These are phyloP conservation scores for Onthophagus taurus DNA, from an alignment of 1,140 invertebrate genomes.

Conservation along the genomic window DNA sequence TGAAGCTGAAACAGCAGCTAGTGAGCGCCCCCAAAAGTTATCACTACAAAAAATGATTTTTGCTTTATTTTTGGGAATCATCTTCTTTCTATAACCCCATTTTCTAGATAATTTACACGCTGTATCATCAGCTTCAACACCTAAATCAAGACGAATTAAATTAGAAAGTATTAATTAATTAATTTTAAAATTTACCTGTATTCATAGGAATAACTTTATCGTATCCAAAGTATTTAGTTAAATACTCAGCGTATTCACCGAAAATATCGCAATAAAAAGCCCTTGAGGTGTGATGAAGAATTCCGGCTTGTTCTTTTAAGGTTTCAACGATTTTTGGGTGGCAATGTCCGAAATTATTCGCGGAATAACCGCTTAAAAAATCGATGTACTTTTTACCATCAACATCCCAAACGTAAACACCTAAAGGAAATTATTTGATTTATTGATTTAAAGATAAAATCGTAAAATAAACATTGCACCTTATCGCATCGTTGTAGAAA, in stretches of 20 bases:
- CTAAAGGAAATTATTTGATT: slow-evolving; percentile 44
- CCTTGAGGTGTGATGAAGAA: slow-evolving; percentile 64
- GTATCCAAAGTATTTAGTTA: slow-evolving; percentile 85
- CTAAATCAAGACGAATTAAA: slow-evolving; percentile 14
- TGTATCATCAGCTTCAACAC: slow-evolving; percentile 95
- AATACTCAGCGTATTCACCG: slow-evolving; percentile 89
- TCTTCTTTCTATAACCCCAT: slow-evolving; percentile 92
- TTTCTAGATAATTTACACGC: slow-evolving; percentile 88
- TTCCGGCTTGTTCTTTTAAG: slow-evolving; percentile 59
- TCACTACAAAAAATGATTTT: slow-evolving; percentile 87
- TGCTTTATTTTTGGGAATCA: slow-evolving; percentile 80
- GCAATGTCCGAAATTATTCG: slow-evolving; percentile 97
- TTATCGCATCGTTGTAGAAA: too few relatives aligned
- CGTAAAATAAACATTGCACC: slow-evolving; percentile 1
- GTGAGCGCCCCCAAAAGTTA: slow-evolving; percentile 96
- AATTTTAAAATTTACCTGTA: slow-evolving; percentile 49
- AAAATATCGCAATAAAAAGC: slow-evolving; percentile 92
- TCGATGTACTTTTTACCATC: slow-evolving; percentile 93
- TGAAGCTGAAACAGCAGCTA: slow-evolving; percentile 89
- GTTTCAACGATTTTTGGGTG: slow-evolving; percentile 88
- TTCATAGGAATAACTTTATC: slow-evolving; percentile 97
- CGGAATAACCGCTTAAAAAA: slow-evolving; percentile 94
- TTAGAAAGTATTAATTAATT: too few relatives aligned
- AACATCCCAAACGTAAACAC: slow-evolving; percentile 90
- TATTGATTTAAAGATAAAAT: neutral